These are phyloP conservation scores for Adoxophyes honmai DNA, from an alignment of 1,140 invertebrate species.

Conservation along the genomic window DNA sequence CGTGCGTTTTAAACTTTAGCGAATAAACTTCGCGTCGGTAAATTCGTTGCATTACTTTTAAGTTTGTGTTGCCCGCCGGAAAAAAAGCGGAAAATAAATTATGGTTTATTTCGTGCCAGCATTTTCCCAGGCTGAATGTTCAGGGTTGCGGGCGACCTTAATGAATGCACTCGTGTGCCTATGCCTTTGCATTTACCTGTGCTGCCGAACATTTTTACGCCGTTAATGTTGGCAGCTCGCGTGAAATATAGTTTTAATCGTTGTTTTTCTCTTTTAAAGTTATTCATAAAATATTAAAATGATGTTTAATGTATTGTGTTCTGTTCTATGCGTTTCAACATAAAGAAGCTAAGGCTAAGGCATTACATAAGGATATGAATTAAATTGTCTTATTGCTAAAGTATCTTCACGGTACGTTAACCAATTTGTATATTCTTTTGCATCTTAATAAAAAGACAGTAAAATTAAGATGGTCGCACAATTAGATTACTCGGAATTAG, in stretches of 20 bases:
- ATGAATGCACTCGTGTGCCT: conserved; percentile 43
- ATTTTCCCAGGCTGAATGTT: conserved; percentile 33
- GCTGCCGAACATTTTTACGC: conserved; percentile 38
- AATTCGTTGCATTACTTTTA: neutral
- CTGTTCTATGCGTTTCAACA: too few species aligned
- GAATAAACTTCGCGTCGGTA: neutral
- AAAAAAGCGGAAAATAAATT: conserved; percentile 30
- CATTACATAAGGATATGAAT: too few species aligned
- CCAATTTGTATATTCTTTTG: too few species aligned
- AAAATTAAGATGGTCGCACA: neutral
- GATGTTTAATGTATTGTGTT: too few species aligned
- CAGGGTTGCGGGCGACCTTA: conserved; percentile 38
- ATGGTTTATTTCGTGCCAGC: conserved; percentile 27
- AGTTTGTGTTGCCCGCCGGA: conserved; percentile 1
- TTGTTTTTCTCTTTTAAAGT: neutral
- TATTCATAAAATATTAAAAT: too few species aligned
- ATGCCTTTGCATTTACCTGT: conserved; percentile 30
- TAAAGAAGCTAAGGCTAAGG: too few species aligned
- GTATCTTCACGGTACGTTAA: too few species aligned
- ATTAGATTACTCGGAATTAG: conserved; percentile 25
- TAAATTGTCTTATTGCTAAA: too few species aligned
- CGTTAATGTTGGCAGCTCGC: conserved; percentile 29
- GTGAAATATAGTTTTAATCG: conserved; percentile 20
- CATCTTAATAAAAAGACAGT: too few species aligned
- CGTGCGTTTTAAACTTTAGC: neutral